These are phyloP conservation scores for Himalopsyche kuldschensis DNA, from an alignment of 2,888 invertebrate species.

Conservation along the genomic window DNA sequence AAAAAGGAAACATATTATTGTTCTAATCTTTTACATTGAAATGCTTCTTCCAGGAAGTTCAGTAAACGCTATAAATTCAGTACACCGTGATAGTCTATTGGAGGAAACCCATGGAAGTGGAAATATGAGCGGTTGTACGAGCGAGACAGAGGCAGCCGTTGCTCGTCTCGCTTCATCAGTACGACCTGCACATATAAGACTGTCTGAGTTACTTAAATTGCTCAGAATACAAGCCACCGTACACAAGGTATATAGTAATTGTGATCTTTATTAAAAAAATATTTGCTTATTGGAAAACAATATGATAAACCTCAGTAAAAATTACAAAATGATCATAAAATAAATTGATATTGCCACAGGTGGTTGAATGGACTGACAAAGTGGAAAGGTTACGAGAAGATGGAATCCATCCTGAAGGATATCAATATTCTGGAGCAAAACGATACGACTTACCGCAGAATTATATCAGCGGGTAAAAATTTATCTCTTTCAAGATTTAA, in stretches of 20 bases:
- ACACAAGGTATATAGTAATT: constrained; percentile 55
- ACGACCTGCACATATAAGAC: constrained; percentile 51
- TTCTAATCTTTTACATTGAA: neutral
- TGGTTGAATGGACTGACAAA: constrained; percentile 64
- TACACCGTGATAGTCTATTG: neutral
- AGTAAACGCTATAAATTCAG: neutral
- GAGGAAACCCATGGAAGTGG: neutral
- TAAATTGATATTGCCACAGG: constrained; percentile 45
- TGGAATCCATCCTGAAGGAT: neutral
- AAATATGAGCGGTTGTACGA: neutral
- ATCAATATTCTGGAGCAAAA: neutral
- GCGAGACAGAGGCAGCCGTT: constrained; percentile 30
- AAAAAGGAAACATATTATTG: neutral
- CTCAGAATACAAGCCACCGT: constrained; percentile 87
- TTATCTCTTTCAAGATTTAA: neutral
- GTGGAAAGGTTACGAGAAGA: constrained; percentile 53
- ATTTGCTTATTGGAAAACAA: too few species aligned
- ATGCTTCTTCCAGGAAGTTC: neutral
- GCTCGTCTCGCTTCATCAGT: constrained; percentile 45
- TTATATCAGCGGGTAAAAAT: constrained; percentile 26
- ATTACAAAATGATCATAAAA: neutral
- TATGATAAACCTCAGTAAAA: neutral
- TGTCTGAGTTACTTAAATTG: constrained; percentile 75
- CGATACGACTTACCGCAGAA: constrained; percentile 21
- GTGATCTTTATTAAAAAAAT: neutral